Conservation (phyloP, 2,797 vertebrate genomes). For the Enteromius paludinosus region DNA sequence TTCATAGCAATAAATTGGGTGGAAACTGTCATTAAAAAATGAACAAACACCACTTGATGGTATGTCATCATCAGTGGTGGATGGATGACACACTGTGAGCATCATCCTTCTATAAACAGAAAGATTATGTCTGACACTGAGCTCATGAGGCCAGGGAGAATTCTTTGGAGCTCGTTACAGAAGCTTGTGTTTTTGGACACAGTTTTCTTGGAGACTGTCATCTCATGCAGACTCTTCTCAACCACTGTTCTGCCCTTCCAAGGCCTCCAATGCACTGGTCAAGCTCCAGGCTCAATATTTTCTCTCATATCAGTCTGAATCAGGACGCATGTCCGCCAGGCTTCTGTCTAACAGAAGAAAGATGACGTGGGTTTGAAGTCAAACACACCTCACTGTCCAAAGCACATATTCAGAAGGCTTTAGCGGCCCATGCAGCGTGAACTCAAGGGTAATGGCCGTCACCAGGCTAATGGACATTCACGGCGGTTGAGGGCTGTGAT, state of each 20-base stretch:
- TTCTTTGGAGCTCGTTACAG: slow-evolving; percentile 32
- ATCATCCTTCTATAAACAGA: background rate
- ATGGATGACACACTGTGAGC: slow-evolving; percentile 25
- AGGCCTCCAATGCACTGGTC: slow-evolving; percentile 55
- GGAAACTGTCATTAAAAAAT: background rate
- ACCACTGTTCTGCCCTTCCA: slow-evolving; percentile 31
- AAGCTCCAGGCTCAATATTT: slow-evolving; percentile 66
- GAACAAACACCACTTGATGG: background rate
- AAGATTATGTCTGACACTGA: slow-evolving; percentile 24
- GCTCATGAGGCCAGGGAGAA: background rate
- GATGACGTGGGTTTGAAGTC: slow-evolving; percentile 55
- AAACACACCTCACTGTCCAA: slow-evolving; percentile 61
- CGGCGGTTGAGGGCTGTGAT: slow-evolving; percentile 39
- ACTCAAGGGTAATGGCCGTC: slow-evolving; percentile 48
- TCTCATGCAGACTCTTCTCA: slow-evolving; percentile 31
- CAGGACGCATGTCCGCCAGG: slow-evolving; percentile 51
- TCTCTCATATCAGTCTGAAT: slow-evolving; percentile 53
- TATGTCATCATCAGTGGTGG: slow-evolving; percentile 6
- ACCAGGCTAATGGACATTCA: slow-evolving; percentile 27
- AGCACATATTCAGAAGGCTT: slow-evolving; percentile 57
- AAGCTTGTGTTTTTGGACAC: slow-evolving; percentile 39
- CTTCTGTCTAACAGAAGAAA: slow-evolving; percentile 60
- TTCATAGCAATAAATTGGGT: background rate
- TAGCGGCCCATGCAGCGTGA: slow-evolving; percentile 49
- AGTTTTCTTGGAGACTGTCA: slow-evolving; percentile 28